Evolutionary conservation across 2,113 vertebrate species (phyloP).

Genomic region (Hippocampus comes): DNA sequence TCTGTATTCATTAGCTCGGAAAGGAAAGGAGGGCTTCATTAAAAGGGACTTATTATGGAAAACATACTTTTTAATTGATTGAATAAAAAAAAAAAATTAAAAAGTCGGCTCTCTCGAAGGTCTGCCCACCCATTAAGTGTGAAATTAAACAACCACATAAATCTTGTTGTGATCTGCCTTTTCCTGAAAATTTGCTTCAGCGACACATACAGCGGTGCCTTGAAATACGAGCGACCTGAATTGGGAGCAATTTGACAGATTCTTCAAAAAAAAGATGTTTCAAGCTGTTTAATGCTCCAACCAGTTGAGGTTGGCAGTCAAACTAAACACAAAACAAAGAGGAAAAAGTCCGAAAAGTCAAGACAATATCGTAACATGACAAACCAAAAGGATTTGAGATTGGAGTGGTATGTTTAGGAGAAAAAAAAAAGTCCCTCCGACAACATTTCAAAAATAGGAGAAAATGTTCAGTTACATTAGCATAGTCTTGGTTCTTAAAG

Average conservation of each 20-base stretch:
- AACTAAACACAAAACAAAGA: too few species aligned
- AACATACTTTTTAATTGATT: not conserved
- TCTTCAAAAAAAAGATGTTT: not conserved
- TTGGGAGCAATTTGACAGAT: not conserved
- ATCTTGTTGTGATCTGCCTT: not conserved
- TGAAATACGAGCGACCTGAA: not conserved
- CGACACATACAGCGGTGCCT: not conserved
- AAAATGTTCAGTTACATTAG: too few species aligned
- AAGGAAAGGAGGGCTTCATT: slow-evolving; percentile 36
- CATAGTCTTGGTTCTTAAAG: too few species aligned
- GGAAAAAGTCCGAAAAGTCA: too few species aligned
- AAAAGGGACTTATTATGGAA: slow-evolving; percentile 4
- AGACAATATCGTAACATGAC: too few species aligned
- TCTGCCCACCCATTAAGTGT: not conserved
- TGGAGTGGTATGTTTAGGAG: too few species aligned
- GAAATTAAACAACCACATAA: not conserved
- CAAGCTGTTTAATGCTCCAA: too few species aligned
- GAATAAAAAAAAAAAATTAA: not conserved
- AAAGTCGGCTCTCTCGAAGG: not conserved
- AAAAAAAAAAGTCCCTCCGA: too few species aligned
- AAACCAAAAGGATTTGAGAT: too few species aligned
- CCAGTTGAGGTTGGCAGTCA: too few species aligned
- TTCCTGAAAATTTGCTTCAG: not conserved
- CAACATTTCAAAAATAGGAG: too few species aligned
- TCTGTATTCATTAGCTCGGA: slow-evolving; percentile 33